These are phyloP conservation scores for Hemiprocne comata DNA, from an alignment of 2,113 vertebrate genomes.

Conservation along the genomic window DNA sequence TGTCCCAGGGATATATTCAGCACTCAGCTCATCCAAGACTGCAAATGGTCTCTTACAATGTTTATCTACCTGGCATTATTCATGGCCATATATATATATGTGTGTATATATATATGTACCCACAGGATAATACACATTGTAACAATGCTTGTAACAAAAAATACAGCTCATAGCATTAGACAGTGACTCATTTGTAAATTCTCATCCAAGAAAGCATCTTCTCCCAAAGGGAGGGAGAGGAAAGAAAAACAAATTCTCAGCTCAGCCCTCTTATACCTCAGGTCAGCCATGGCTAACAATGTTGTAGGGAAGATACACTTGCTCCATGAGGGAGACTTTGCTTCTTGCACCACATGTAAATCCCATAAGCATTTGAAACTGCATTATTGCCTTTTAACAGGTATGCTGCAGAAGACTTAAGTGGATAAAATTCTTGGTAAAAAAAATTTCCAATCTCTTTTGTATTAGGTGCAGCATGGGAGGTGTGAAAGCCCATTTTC, in stretches of 20 bases:
- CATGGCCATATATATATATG: background rate
- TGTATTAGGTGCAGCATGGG: background rate
- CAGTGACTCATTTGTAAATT: slow-evolving; percentile 43
- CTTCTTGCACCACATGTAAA: slow-evolving; percentile 43
- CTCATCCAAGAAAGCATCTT: slow-evolving; percentile 35
- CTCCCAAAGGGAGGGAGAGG: slow-evolving; percentile 44
- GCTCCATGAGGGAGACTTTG: background rate
- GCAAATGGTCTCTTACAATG: background rate
- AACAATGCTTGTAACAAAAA: slow-evolving; percentile 30
- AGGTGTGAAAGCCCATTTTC: background rate
- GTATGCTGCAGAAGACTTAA: slow-evolving; percentile 9
- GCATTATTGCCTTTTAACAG: background rate
- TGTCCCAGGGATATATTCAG: background rate
- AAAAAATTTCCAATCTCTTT: slow-evolving; percentile 36
- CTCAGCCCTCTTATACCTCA: slow-evolving; percentile 45
- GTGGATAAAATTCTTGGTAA: background rate
- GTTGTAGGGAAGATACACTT: background rate
- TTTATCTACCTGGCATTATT: slow-evolving; percentile 26
- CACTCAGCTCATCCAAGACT: background rate
- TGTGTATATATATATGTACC: background rate
- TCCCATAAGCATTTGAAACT: slow-evolving; percentile 11
- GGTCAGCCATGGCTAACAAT: slow-evolving; percentile 11
- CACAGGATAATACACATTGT: slow-evolving; percentile 24
- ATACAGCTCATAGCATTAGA: slow-evolving; percentile 52
- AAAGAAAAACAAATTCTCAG: slow-evolving; percentile 59